Base-by-base conservation (phyloP, 2,888 invertebrate genomes). In the Synergus umbraculus region DNA sequence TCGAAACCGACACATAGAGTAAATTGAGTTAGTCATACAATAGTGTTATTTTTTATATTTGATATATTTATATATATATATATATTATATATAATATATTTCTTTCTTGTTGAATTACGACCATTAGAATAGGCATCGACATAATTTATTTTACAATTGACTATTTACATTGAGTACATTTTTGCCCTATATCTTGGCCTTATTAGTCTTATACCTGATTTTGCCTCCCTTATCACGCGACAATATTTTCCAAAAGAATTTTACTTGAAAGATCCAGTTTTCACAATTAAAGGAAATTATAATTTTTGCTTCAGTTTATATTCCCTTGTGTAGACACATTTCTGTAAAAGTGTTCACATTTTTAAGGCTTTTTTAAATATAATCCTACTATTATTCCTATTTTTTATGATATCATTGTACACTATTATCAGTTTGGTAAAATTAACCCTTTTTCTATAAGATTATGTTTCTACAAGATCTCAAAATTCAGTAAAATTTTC, bases 1-100 rank as follows among this genome's bases (percentile, higher is more conserved):
- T 89, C 85, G 84, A 87, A 87, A 88, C 85, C 84, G 86, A 88
- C 88, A 89, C 87, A 89, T 87, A 90, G 87, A 90, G 86, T 86
- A 87, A 89, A 89, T 84, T 88, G 86, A 83, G 86, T 88, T 87
- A 89, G 43, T 66, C 12, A 43, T 66, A 66, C 43, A 66, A 66
- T 66, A 66, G 43, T 66, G 69, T 46, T 69, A 22, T 29, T 44
- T 69, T 1, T 29, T 46, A 69, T 69, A 69, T 22, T 67, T 85
- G 86, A 81, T 81, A 79, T 86, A 85, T 85, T 83, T 81, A 77
- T 80, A 79, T 79, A 83, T 78, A 83, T 84, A 78, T 80, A 79
- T 79, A 84, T 78, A 83, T 84, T 86, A 87, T 84, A 83, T 84
- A 87, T 85, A 82, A 85, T 82, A 80, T 83, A 43, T 67, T 78